Percentiles rank a stretch among this genome's conserved stretches.
Conservation (phyloP, 30 jellyfish, hydroid and myxozoan species). For the Hydractinia symbiolongicarpus region DNA sequence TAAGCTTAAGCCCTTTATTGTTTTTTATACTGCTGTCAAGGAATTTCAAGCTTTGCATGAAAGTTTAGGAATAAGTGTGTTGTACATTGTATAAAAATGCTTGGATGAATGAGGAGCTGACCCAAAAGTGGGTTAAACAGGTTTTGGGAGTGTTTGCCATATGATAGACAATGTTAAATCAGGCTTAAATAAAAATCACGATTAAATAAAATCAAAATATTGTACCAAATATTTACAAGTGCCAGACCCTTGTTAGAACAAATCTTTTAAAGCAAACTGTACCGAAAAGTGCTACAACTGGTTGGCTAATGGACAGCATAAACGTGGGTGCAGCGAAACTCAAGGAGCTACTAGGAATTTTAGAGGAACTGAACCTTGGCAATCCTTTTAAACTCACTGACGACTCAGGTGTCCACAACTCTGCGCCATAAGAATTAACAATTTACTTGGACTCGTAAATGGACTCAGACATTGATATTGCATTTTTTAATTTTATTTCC, state of each 20-base stretch:
- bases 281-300: too few species aligned
- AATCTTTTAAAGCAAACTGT: neutral
- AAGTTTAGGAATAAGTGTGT: neutral
- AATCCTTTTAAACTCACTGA: too few species aligned
- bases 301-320: too few species aligned
- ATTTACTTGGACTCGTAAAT: too few species aligned
- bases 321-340: too few species aligned
- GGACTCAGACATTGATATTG: too few species aligned
- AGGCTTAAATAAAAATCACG: neutral
- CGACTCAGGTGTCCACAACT: too few species aligned
- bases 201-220: too few species aligned
- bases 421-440: too few species aligned
- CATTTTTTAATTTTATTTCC: too few species aligned
- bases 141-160: conserved; percentile 8
- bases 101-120: conserved; percentile 9
- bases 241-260: conserved; percentile 9
- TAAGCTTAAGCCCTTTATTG: neutral
- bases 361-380: too few species aligned
- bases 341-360: too few species aligned
- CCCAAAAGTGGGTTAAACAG: neutral
- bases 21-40: neutral
- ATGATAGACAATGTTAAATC: neutral
- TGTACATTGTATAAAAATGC: neutral
- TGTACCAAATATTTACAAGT: neutral
- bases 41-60: neutral